These are phyloP conservation scores for Aspiorhynchus laticeps DNA, from an alignment of 2,113 vertebrate species.

Conservation along the genomic window DNA sequence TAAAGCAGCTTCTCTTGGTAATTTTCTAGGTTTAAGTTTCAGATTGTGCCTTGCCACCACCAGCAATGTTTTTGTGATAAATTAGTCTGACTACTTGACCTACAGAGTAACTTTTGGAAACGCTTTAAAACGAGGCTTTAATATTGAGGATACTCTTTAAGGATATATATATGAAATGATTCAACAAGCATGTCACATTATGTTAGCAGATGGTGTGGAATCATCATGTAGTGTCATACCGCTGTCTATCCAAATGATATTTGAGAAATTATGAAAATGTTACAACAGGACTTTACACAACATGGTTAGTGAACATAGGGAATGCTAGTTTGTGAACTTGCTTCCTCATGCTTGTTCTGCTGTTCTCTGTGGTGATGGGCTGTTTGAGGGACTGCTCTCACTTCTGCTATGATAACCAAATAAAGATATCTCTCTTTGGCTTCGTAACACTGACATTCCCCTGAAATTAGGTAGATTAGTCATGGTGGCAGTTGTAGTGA, in stretches of 20 bases:
- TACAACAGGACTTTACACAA: background rate
- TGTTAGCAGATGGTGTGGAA: background rate
- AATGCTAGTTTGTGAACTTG: conserved; percentile 19
- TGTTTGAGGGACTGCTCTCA: conserved; percentile 39
- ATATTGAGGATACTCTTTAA: background rate
- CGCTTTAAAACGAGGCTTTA: background rate
- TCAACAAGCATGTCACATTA: background rate
- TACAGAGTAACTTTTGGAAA: background rate
- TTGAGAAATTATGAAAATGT: conserved; percentile 3
- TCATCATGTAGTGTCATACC: background rate
- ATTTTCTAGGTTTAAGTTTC: too few species aligned
- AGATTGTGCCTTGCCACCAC: background rate
- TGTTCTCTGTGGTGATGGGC: conserved; percentile 37
- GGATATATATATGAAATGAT: background rate
- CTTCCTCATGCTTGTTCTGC: conserved; percentile 46
- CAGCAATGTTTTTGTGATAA: background rate
- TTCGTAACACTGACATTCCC: background rate
- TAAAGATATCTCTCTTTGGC: conserved; percentile 5
- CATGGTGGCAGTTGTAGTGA: background rate
- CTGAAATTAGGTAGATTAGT: background rate
- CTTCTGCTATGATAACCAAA: conserved; percentile 50
- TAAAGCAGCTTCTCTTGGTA: background rate
- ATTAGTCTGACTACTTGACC: background rate
- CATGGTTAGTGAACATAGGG: background rate
- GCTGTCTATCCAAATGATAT: background rate